Percentiles rank a stretch among this genome's conserved stretches.
Evolutionary conservation across 2,797 vertebrate genomes (phyloP).

Genomic region (Neostethus bicornis): DNA sequence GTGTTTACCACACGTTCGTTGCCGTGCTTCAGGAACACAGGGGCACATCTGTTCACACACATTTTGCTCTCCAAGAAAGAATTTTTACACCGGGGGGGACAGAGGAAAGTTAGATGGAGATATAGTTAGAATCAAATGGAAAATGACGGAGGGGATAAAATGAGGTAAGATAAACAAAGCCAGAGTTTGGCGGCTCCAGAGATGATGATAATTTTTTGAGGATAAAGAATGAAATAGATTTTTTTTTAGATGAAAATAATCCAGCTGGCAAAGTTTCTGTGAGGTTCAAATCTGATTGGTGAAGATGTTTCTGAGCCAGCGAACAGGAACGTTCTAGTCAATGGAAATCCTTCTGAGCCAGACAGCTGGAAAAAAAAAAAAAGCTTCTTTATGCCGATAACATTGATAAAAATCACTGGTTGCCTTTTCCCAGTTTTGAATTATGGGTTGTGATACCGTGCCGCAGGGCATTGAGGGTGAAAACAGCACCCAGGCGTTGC

Average conservation of each 20-base stretch:
- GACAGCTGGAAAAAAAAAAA: too few species aligned
- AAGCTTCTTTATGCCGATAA: too few species aligned
- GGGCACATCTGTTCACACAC: conserved; percentile 46
- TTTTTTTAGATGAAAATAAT: conserved; percentile 28
- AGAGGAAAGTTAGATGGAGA: background rate
- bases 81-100: conserved; percentile 30
- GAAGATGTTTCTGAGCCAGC: conserved; percentile 36
- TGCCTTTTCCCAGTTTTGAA: too few species aligned
- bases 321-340: conserved; percentile 36
- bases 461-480: too few species aligned
- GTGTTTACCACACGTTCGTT: conserved; percentile 19
- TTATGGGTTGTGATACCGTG: too few species aligned
- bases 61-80: conserved; percentile 57
- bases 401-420: too few species aligned
- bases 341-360: conserved; percentile 63
- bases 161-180: conserved; percentile 16
- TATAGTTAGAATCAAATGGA: conserved; percentile 20
- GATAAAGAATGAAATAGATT: conserved; percentile 33
- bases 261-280: conserved; percentile 41
- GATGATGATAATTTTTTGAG: conserved; percentile 36
- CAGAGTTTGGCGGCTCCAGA: conserved; percentile 11
- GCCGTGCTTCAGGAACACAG: conserved; percentile 19
- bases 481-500: too few species aligned
- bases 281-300: conserved; percentile 41
- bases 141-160: conserved; percentile 18